Evolutionary conservation across 2,888 invertebrate species (phyloP), one percentile per base, ranked within the genome.

Genomic region (Plutella xylostella): DNA sequence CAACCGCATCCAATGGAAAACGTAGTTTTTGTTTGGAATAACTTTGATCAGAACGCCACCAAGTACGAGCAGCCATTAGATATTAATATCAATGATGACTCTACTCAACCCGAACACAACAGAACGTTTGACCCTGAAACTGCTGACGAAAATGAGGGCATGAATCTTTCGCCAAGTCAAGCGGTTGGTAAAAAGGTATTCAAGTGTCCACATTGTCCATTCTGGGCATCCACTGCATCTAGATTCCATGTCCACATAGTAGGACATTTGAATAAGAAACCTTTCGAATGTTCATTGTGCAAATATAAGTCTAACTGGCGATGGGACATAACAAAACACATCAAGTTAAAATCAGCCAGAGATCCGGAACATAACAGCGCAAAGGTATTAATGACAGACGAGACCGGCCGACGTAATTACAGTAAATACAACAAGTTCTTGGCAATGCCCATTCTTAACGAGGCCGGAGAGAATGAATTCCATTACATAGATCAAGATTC

Each of bases 291-390:
- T 77, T 96, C 97, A 1, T 85, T 94, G 14, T 98, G 97, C 78
- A 91, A 93, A 44, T 95, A 96, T 66, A 90, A 94, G 57, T 96
- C 96, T 21, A 97, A 97, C 68, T 97, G 97, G 96, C 89, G 96
- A 52, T 97, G 96, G 94, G 97, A 97, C 77, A 95, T 97, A 49
- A 94, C 95, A 20, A 95, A 97, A 71, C 98, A 98, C 72, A 96
- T 97, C 53, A 92, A 94, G 61, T 84, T 96, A 58, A 96, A 95
- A 82, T 92, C 93, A 6, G 92, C 92, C 18, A 87, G 94, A 51
- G 95, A 94, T 77, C 90, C 91, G 42, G 90, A 89, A 41, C 96
- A 96, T 71, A 88, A 89, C 58, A 88, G 87, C 50, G 93, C 92
- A 42, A 90, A 91, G 72, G 94, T 96, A 37, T 83, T 96, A 45